Conservation (phyloP, 2,797 vertebrate genomes). For the Botia kubotai region DNA sequence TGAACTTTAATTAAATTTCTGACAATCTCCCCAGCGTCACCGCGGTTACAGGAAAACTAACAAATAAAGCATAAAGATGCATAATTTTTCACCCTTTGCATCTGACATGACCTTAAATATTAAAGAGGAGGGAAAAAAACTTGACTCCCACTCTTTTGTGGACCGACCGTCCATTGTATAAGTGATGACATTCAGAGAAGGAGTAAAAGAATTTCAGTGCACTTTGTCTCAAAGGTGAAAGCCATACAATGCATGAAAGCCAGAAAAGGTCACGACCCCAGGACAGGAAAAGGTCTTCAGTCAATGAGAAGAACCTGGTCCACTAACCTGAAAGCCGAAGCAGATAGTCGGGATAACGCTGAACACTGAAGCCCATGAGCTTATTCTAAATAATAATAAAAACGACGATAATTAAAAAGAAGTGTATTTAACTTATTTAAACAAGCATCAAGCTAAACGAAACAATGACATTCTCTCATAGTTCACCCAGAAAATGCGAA, state of each 20-base stretch:
- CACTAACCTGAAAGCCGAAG: conserved; percentile 94
- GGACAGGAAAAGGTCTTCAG: not conserved
- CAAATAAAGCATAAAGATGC: conserved; percentile 33
- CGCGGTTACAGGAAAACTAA: conserved; percentile 26
- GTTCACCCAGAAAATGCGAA: not conserved
- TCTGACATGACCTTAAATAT: conserved; percentile 25
- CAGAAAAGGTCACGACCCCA: not conserved
- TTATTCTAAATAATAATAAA: conserved; percentile 68
- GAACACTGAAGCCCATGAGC: conserved; percentile 86
- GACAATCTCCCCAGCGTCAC: not conserved
- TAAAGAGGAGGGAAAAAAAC: conserved; percentile 19
- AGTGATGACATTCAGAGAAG: conserved; percentile 9
- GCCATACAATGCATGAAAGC: not conserved
- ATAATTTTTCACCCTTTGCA: not conserved
- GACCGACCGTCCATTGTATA: not conserved
- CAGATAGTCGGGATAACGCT: conserved; percentile 94
- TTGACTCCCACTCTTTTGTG: not conserved
- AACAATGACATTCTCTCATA: not conserved
- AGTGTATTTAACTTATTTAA: not conserved
- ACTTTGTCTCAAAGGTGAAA: not conserved
- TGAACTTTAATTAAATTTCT: conserved; percentile 17
- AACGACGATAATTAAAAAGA: not conserved
- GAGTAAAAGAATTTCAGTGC: not conserved
- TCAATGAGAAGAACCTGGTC: not conserved
- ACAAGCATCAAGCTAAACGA: not conserved